Percentiles rank a stretch among this genome's conserved stretches.
phyloP scores from a whole-genome alignment of 35 echinoderm and acorn worm genomes.

The Ophiothrix spiculata region DNA sequence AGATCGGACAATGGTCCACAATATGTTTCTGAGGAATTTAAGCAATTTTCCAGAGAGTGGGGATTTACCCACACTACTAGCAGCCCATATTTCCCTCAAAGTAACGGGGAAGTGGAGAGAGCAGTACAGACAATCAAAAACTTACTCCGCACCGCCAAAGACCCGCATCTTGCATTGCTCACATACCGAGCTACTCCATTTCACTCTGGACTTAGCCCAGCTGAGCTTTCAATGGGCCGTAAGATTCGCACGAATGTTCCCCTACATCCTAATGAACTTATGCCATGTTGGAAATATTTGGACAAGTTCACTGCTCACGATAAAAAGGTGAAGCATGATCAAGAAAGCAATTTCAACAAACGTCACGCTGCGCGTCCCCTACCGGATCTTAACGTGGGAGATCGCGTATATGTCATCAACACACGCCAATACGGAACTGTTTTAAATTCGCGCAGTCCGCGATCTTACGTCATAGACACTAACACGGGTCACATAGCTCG shows the following conservation, averaged over 20 bases:
- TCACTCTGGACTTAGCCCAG: neutral
- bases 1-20: slow-evolving; percentile 70
- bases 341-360: no score
- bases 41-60: slow-evolving; percentile 55
- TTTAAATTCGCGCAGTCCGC: no score
- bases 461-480: no score
- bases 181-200: slow-evolving; percentile 45
- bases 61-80: slow-evolving; percentile 43
- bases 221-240: neutral
- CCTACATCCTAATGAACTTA: neutral
- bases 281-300: neutral
- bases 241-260: neutral
- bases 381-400: no score
- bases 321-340: no score
- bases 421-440: no score
- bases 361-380: no score
- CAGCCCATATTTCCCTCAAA: slow-evolving; percentile 48
- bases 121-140: slow-evolving; percentile 73
- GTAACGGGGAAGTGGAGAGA: slow-evolving; percentile 66
- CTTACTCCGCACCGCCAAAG: slow-evolving; percentile 47
- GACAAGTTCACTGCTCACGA: neutral
- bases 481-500: no score
- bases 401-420: no score
- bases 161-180: slow-evolving; percentile 52
- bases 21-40: slow-evolving; percentile 53